Base-by-base conservation (phyloP, 2,888 invertebrate species). In the Acanthococcus lagerstroemiae region DNA sequence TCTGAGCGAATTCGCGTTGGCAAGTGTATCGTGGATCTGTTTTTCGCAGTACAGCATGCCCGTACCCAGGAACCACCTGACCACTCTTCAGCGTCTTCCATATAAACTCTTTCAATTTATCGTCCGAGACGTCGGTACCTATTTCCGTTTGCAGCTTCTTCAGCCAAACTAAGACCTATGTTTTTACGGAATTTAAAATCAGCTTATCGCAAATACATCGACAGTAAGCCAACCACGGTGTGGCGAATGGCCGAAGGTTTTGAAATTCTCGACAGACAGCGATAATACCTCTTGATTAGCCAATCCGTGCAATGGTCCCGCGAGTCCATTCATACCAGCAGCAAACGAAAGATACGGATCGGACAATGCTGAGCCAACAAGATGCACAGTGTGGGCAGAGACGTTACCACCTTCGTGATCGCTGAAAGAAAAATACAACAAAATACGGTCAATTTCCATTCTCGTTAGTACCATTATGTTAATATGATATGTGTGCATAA, bases 331-430 rank as follows among this genome's bases (percentile, higher is more conserved):
- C 82, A 96, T 86, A 60, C 93, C 93, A 55, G 92, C 95, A 52
- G 92, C 85, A 77, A 93, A 93, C 9, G 92, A 88, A 5, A 96
- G 82, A 78, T 93, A 95, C 15, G 95, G 93, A 77, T 95, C 95
- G 72, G 93, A 92, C 57, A 95, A 81, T 1, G 95, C 95, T 0
- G 94, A 94, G 44, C 90, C 95, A 3, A 95, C 94, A 76, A 96
- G 79, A 78, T 95, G 95, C 15, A 88, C 88, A 0, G 95, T 88
- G 78, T 95, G 95, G 2, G 95, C 95, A 7, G 92, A 93, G 5
- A 96, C 95, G 76, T 95, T 95, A 72, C 95, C 95, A 71, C 95
- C 94, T 78, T 95, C 95, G 78, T 95, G 95, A 77, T 95, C 95
- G 79, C 90, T 90, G 74, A 30, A 75, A 74, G 69, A n/a, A n/a